Conservation (phyloP, 2,113 vertebrate species). For the Mirounga angustirostris region DNA sequence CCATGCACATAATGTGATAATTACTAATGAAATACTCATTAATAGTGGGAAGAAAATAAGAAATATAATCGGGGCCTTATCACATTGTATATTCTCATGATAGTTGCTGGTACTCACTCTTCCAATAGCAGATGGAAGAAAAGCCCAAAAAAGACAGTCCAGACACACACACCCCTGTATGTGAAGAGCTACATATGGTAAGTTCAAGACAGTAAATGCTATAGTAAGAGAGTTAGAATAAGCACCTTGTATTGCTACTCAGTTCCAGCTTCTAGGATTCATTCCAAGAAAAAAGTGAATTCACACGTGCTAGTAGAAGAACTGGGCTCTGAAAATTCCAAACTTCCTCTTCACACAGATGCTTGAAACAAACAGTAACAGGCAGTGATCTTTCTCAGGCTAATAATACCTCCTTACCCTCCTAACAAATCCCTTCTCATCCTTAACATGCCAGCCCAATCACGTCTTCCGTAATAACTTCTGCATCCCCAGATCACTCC, state of each 20-base stretch:
- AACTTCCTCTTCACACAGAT: not conserved
- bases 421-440: not conserved
- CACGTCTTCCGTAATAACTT: not conserved
- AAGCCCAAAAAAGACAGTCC: not conserved
- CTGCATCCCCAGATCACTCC: not conserved
- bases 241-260: not conserved
- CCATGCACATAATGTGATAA: not conserved
- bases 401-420: not conserved
- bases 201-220: conserved; percentile 14
- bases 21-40: conserved; percentile 21
- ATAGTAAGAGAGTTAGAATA: not conserved
- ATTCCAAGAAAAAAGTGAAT: not conserved
- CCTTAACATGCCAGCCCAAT: not conserved
- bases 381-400: not conserved
- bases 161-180: not conserved
- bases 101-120: not conserved
- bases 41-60: not conserved
- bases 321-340: not conserved
- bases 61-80: not conserved
- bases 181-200: not conserved
- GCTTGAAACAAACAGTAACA: not conserved
- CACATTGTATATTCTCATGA: not conserved
- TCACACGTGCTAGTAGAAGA: not conserved
- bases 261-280: not conserved
- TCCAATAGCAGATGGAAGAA: not conserved